phyloP scores from a whole-genome alignment of 2,113 vertebrate genomes.

The Muntiacus muntjak region DNA sequence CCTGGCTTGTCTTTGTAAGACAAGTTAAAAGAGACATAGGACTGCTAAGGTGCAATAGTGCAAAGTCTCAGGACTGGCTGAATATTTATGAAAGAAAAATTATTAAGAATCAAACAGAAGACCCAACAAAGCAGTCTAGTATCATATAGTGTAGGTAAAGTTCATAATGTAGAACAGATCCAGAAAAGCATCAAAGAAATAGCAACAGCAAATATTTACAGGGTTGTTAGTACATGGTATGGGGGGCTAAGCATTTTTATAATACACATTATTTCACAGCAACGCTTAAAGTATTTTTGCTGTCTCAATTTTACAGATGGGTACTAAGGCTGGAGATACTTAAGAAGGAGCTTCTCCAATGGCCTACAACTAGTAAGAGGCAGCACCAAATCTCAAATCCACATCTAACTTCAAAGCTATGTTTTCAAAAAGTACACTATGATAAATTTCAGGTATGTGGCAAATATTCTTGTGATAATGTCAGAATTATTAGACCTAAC shows the following conservation, averaged over 20 bases:
- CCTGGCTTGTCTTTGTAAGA: constrained; percentile 7
- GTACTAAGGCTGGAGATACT: neutral
- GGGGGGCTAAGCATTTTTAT: neutral
- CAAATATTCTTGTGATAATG: neutral
- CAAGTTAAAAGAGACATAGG: constrained; percentile 1
- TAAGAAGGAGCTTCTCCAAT: neutral
- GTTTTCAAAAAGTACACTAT: constrained; percentile 19
- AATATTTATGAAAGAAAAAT: constrained; percentile 7
- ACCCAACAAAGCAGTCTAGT: neutral
- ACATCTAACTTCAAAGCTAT: neutral
- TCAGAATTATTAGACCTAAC: neutral
- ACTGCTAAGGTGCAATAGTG: neutral
- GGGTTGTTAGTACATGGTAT: neutral
- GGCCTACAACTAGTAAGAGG: neutral
- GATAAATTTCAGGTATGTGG: neutral
- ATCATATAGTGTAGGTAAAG: neutral
- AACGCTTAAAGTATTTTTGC: neutral
- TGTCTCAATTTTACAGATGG: neutral
- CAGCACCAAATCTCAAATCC: neutral
- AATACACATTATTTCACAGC: neutral
- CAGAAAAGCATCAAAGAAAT: neutral
- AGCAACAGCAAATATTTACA: neutral
- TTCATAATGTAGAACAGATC: neutral
- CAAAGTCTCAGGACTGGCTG: neutral
- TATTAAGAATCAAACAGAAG: constrained; percentile 1